Percentiles rank a stretch among this genome's conserved stretches.
Conservation (phyloP, 2,797 vertebrate genomes). For the Spinus olivaceus region DNA sequence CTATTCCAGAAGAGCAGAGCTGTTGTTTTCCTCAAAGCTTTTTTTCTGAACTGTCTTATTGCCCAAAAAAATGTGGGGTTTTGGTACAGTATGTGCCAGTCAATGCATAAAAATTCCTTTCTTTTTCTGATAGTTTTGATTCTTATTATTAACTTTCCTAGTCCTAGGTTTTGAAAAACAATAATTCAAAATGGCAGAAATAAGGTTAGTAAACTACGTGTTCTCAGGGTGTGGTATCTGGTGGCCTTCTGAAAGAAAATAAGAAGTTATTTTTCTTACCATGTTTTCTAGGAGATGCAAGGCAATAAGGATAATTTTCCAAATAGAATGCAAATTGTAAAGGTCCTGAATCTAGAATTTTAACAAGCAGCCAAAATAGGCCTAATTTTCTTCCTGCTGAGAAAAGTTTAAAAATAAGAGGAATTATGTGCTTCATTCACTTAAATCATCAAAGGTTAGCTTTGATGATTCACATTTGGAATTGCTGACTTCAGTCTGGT, state of each 20-base stretch:
- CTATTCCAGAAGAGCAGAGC: background rate
- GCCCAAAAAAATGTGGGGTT: background rate
- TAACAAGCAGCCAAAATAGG: background rate
- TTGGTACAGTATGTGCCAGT: background rate
- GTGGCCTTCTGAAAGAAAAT: background rate
- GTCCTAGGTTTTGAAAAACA: background rate
- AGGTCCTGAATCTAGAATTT: background rate
- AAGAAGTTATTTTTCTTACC: background rate
- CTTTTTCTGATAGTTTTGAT: constrained; percentile 7
- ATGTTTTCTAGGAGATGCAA: background rate
- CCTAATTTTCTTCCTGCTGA: background rate
- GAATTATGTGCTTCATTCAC: background rate
- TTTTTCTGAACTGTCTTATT: background rate
- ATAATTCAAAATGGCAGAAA: background rate
- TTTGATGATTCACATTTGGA: background rate
- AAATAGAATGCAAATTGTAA: background rate
- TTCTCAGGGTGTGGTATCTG: background rate
- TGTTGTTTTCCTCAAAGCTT: background rate
- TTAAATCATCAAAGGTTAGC: background rate
- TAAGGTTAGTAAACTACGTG: background rate
- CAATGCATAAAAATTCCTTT: background rate
- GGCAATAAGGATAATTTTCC: background rate
- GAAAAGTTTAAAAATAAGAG: background rate
- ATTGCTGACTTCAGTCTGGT: background rate
- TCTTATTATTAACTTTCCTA: background rate